Evolutionary conservation across 2,888 invertebrate species (phyloP), one percentile per base, ranked within the genome.

Genomic region (Cephus sareptanus): DNA sequence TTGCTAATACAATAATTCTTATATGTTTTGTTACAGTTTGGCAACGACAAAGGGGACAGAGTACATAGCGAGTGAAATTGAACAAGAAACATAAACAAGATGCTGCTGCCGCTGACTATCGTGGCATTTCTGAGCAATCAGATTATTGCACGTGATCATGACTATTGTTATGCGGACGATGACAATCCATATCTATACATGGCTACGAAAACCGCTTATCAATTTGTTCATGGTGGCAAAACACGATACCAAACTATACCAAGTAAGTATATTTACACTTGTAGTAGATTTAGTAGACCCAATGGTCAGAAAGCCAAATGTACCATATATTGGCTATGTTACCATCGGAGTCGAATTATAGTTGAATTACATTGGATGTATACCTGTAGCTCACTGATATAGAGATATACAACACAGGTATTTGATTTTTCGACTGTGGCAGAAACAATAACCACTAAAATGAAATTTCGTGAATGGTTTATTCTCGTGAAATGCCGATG

Each of bases 201-300:
- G 88, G 95, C 94, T 13, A 94, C 95, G 9, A 96, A 96, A 92
- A 96, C 97, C 0, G 94, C 96, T 0, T 97, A 97, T 88, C 94
- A 95, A 85, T 94, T 95, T 84, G 94, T 94, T 30, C 94, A 93
- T 81, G 93, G 94, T 73, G 93, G 94, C 69, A 93, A 93, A 78
- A 92, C 92, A 0, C 93, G 92, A 80, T 93, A 94, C 78, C 94
- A 95, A 81, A 92, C 93, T 76, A 93, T 96, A 70, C 95, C 95
- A 84, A 94, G 96, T 96, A 92, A 93, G 93, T 35, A 35, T 35
- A 12, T 92, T 6, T 1, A 56, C 23, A 56, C 23, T 6, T 56
- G 56, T 9, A 56, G 37, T 37, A 37, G 13, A 15, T 13, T 15
- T 13, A 37, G 13, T 37, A 13, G 37, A 37, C 0, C 37, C 13